Conservation (phyloP, 2,797 vertebrate genomes). For the Coranthus polyacanthus region DNA sequence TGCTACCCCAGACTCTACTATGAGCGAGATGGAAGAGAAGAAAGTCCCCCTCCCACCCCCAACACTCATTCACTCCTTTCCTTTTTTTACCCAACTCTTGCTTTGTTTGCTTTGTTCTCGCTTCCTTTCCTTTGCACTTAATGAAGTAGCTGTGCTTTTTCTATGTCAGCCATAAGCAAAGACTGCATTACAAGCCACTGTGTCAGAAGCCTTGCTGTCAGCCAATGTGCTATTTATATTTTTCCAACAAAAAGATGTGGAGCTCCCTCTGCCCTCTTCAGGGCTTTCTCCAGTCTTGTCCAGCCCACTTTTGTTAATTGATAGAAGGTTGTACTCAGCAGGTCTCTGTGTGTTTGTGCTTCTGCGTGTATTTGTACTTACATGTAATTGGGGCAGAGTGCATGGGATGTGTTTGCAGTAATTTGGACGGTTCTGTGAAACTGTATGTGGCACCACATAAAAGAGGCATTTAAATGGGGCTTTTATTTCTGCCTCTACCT, state of each 20-base stretch:
- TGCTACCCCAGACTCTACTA: conserved; percentile 60
- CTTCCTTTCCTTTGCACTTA: conserved; percentile 79
- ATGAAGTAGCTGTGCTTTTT: conserved; percentile 81
- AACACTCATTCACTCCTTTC: conserved; percentile 70
- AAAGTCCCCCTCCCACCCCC: conserved; percentile 39
- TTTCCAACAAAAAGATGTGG: conserved; percentile 43
- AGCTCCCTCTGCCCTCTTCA: conserved; percentile 17
- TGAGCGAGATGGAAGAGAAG: conserved; percentile 59
- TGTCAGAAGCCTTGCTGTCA: conserved; percentile 56
- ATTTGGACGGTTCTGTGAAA: conserved; percentile 51
- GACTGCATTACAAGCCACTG: conserved; percentile 51
- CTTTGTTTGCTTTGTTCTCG: conserved; percentile 82
- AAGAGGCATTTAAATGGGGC: conserved; percentile 43
- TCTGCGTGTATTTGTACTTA: conserved; percentile 12
- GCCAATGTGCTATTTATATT: conserved; percentile 61
- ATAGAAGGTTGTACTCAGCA: conserved; percentile 32
- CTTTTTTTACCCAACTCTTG: conserved; percentile 69
- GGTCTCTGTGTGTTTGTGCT: conserved; percentile 37
- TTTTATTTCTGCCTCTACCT: conserved; percentile 46
- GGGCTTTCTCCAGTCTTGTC: conserved; percentile 19
- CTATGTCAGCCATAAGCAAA: conserved; percentile 63
- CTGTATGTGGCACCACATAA: conserved; percentile 49
- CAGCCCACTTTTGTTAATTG: conserved; percentile 41
- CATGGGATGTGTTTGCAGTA: conserved; percentile 30
- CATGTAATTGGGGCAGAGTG: conserved; percentile 32